Evolutionary conservation across 2,888 invertebrate genomes (phyloP), one percentile per base, ranked within the genome.

Genomic region (Himalopsyche tibetana): DNA sequence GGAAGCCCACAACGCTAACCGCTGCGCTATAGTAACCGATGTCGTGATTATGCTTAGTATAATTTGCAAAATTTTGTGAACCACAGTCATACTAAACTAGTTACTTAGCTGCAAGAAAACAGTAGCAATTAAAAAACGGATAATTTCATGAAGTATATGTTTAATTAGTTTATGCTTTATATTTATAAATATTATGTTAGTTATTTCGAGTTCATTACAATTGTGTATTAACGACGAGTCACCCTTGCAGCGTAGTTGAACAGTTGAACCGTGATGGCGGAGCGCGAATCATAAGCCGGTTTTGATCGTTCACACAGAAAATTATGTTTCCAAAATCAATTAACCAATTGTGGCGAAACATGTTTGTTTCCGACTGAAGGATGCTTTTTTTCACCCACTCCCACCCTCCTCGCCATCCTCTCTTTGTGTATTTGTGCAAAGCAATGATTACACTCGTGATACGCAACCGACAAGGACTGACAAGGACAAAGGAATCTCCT

Each of bases 321-420:
- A 88, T 88, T 86, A 88, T 88, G 88, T 88, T 88, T 84, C 84
- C 85, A 74, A 87, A 87, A 88, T 88, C 88, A 88, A 88, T 88
- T 87, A 88, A 83, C 84, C 87, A 80, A 87, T 87, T 86, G 84
- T 55, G 82, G 86, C 55, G 83, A 80, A 86, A 83, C 82, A 82
- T 82, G 84, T 82, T 82, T 82, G 85, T 82, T 82, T 55, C 82
- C 40, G 55, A 55, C 55, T 82, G 82, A 82, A 82, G 82, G 85
- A 82, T 85, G 69, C 63, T 81, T 82, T 63, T 40, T 82, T 85
- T 84, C 82, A 19, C 63, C 28, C 15, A 81, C 63, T 80, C 80
- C 55, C 84, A 55, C 80, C 55, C 80, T 79, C 8, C 11, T 83
- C 38, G 12, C 51, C 51, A 5, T 51, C 51, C 51, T 51, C 63